Conservation (phyloP, 92 coral and sea anemone species). For the Chrysogorgia sp. region DNA sequence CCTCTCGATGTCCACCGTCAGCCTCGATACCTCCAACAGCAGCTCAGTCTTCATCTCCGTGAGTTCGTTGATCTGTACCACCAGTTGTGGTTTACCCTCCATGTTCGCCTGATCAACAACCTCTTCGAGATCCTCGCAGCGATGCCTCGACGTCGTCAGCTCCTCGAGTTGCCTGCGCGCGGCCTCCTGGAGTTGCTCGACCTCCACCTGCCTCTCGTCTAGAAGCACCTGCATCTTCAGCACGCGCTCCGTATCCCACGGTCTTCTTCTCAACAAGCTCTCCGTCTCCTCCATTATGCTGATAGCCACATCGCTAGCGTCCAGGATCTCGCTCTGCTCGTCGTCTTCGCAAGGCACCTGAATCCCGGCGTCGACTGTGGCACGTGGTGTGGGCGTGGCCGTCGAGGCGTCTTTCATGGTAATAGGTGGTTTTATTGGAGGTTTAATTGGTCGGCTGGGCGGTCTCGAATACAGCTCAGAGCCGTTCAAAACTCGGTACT, state of each 20-base stretch:
- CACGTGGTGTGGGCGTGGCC: slow-evolving; percentile 21
- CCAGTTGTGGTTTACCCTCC: slow-evolving; percentile 40
- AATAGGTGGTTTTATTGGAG: neutral
- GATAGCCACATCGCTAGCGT: neutral
- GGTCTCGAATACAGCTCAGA: neutral
- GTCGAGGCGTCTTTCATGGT: slow-evolving; percentile 44
- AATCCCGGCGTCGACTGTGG: slow-evolving; percentile 23
- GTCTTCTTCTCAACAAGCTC: slow-evolving; percentile 28
- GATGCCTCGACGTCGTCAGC: slow-evolving; percentile 15
- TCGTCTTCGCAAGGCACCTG: slow-evolving; percentile 24
- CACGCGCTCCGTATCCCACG: slow-evolving; percentile 43
- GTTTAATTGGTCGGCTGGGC: neutral
- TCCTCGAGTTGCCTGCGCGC: slow-evolving; percentile 21
- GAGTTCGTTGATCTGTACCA: slow-evolving; percentile 30
- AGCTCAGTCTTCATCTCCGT: slow-evolving; percentile 35
- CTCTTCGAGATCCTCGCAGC: slow-evolving; percentile 30
- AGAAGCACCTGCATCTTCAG: slow-evolving; percentile 39
- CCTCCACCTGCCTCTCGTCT: slow-evolving; percentile 30
- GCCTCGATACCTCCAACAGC: slow-evolving; percentile 19
- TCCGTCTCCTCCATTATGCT: slow-evolving; percentile 19
- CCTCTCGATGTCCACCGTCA: slow-evolving; percentile 40
- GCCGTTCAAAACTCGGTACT: neutral
- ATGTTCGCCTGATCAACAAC: slow-evolving; percentile 26
- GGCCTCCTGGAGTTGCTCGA: slow-evolving; percentile 15
- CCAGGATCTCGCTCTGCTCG: neutral